Evolutionary conservation across 2,113 vertebrate species (phyloP).

Genomic region (Onychorhynchus coronatus): DNA sequence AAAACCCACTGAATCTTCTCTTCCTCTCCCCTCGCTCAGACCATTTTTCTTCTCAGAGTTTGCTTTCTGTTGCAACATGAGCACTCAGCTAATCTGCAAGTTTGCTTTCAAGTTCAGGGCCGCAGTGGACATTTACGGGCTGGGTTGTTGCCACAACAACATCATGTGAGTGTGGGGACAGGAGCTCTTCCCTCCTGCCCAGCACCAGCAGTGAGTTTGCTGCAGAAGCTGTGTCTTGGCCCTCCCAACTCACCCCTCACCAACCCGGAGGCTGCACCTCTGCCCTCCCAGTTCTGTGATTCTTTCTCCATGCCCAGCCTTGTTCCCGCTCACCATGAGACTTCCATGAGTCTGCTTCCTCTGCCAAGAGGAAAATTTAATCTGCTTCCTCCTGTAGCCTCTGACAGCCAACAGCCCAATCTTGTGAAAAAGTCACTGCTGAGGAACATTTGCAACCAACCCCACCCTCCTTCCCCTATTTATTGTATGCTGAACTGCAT

Average conservation of each 20-base stretch:
- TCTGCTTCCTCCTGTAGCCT: not conserved
- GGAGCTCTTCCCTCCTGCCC: fast-evolving
- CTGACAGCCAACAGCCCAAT: not conserved
- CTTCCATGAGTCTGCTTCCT: fast-evolving
- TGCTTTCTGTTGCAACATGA: not conserved
- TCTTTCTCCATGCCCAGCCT: not conserved
- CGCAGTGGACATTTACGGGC: not conserved
- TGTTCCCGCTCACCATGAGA: not conserved
- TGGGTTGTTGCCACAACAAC: fast-evolving
- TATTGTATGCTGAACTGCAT: not conserved
- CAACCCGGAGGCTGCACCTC: not conserved
- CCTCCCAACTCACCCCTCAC: fast-evolving
- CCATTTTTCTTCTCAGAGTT: not conserved
- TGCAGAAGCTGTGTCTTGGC: not conserved
- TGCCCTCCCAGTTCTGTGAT: not conserved
- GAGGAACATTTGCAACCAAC: not conserved
- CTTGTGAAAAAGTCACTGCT: not conserved
- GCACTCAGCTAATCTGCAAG: not conserved
- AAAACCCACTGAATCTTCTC: fast-evolving
- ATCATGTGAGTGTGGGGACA: fast-evolving
- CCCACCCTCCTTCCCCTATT: not conserved
- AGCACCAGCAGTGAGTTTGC: fast-evolving
- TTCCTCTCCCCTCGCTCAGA: not conserved
- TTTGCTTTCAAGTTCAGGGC: not conserved
- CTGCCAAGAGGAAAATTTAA: not conserved